Conservation (phyloP, 2,888 invertebrate species). For the Dryobotodes eremita region DNA sequence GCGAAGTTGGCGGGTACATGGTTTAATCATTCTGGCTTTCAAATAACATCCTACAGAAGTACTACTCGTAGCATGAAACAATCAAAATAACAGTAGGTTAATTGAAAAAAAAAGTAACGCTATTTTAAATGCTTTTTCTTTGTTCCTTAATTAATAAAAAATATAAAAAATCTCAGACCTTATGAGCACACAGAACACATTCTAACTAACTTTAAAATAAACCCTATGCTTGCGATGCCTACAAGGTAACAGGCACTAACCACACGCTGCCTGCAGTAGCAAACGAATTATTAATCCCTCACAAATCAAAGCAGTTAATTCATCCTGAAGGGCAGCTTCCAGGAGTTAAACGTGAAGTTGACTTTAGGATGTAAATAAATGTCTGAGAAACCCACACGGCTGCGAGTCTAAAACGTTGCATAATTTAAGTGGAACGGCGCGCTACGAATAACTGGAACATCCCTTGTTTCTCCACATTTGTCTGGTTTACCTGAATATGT, state of each 20-base stretch:
- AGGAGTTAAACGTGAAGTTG: slow-evolving; percentile 25
- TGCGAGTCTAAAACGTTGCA: slow-evolving; percentile 57
- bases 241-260: neutral
- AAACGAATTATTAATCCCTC: slow-evolving; percentile 47
- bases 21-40: slow-evolving; percentile 22
- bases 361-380: slow-evolving; percentile 62
- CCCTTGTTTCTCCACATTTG: slow-evolving; percentile 62
- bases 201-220: slow-evolving; percentile 15
- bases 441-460: slow-evolving; percentile 59
- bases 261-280: neutral
- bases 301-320: slow-evolving; percentile 42
- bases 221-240: neutral
- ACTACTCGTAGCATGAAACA: neutral
- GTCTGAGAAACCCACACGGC: slow-evolving; percentile 34
- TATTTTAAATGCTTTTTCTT: neutral
- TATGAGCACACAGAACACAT: neutral
- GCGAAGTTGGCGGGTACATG: neutral
- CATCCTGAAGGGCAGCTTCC: slow-evolving; percentile 17
- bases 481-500: slow-evolving; percentile 62
- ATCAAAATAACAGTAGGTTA: neutral
- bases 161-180: neutral
- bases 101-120: neutral
- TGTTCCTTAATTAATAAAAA: neutral
- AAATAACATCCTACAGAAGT: neutral
- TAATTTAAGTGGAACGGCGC: slow-evolving; percentile 61